phyloP scores from a whole-genome alignment of 2,113 vertebrate genomes.

The Calyptommatus sinebrachiatus region DNA sequence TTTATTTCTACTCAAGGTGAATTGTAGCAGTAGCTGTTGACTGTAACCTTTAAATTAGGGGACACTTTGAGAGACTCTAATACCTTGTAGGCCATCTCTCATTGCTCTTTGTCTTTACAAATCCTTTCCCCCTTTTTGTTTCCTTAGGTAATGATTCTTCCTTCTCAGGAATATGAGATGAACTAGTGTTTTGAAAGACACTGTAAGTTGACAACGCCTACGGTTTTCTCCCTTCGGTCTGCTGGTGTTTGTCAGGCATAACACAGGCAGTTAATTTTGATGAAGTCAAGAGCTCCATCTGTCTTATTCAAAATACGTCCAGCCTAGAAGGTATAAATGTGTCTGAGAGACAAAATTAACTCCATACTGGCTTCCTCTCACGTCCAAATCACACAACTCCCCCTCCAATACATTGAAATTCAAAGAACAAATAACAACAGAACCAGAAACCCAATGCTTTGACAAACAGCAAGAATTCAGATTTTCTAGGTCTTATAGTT shows the following conservation, averaged over 20 bases:
- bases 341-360: not conserved
- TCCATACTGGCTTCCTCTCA: not conserved
- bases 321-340: not conserved
- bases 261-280: not conserved
- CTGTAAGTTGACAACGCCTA: not conserved
- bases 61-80: not conserved
- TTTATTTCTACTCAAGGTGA: not conserved
- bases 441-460: not conserved
- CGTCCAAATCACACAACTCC: too few species aligned
- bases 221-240: not conserved
- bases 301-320: not conserved
- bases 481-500: not conserved
- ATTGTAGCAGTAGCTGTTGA: not conserved
- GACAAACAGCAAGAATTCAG: not conserved
- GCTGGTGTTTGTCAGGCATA: not conserved
- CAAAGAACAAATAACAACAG: not conserved
- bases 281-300: not conserved
- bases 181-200: not conserved
- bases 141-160: not conserved
- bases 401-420: too few species aligned
- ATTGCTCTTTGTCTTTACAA: not conserved
- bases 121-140: not conserved
- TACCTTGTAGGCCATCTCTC: not conserved
- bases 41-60: not conserved
- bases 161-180: not conserved